Percentiles rank a stretch among this genome's conserved stretches.
Conservation (phyloP, 2,113 vertebrate species). For the Damaliscus lunatus region DNA sequence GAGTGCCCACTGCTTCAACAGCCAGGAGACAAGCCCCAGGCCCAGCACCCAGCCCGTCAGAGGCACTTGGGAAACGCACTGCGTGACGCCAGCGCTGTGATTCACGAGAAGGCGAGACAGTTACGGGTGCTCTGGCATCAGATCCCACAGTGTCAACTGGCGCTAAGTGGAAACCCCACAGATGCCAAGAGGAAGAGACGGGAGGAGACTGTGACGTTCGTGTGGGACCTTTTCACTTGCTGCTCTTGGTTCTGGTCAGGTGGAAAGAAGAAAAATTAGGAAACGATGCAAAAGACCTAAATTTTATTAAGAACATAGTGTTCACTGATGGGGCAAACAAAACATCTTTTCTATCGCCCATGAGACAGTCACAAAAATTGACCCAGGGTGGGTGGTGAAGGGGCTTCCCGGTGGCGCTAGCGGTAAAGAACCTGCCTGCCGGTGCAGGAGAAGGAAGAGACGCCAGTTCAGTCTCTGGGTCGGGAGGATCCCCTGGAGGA, state of each 20-base stretch:
- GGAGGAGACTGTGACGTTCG: rapidly evolving
- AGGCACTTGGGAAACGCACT: rapidly evolving
- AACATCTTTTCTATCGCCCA: not conserved
- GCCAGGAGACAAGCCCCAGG: not conserved
- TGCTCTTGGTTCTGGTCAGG: not conserved
- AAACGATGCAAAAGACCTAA: not conserved
- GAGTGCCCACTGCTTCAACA: too few species aligned
- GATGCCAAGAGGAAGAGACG: rapidly evolving
- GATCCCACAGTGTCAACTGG: rapidly evolving
- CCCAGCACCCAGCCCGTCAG: rapidly evolving
- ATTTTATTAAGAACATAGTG: not conserved
- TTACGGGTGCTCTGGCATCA: not conserved
- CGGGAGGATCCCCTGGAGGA: not conserved
- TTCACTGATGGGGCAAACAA: not conserved
- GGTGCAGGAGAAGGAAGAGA: not conserved
- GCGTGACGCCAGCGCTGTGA: rapidly evolving
- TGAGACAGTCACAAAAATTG: not conserved
- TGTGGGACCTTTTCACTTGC: not conserved
- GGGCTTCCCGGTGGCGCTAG: not conserved
- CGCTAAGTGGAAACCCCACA: rapidly evolving
- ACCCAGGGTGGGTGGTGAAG: not conserved
- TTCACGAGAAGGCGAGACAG: rapidly evolving
- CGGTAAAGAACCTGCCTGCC: not conserved
- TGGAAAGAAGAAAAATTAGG: not conserved
- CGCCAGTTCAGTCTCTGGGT: rapidly evolving